Base-by-base conservation (phyloP, 2,888 invertebrate species). In the Belgica antarctica region DNA sequence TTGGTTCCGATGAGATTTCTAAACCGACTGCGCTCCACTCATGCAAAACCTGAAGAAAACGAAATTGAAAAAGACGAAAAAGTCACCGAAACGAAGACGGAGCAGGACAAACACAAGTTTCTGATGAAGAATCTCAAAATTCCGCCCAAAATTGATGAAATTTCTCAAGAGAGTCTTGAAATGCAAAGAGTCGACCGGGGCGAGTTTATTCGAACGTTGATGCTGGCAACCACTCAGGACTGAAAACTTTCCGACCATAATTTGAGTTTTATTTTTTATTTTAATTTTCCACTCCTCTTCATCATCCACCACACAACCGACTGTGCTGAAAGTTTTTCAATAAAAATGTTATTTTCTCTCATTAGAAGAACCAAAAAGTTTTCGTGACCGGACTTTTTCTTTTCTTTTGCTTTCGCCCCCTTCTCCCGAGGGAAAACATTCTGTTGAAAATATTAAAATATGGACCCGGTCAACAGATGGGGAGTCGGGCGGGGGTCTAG, bases 341-440 rank as follows among this genome's bases (percentile, higher is more conserved):
- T 65, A 65, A 65, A 65, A 65, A 46, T 65, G 46, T 65, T 46
- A 59, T 41, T 34, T 65, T 41, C n/a, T 46, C 46, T 65, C 46
- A 46, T 41, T 46, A 46, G 36, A 15, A 28, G 34, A 62, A 65
- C 41, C 47, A 28, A 27, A 65, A 65, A 46, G 22, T 65, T 65
- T 65, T 19, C 46, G 25, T 59, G 59, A 59, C 59, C 59, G 25
- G 59, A 59, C n/a, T 25, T 59, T 59, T 59, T 4, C 59, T 46
- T 63, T 63, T 25, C 24, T 34, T 63, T 34, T 24, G 3, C 31
- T 34, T 2, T 3, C n/a, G 7, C 17, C 17, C 17, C 62, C 10
- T 10, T 41, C 41, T 52, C 52, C 8, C 19, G 22, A 52, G 52
- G n/a, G n/a, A n/a, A n/a, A n/a, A n/a, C n/a, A n/a, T n/a, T 52